Evolutionary conservation across 2,888 invertebrate genomes (phyloP), one percentile per base, ranked within the genome.

Genomic region (Metallyticus violacea): DNA sequence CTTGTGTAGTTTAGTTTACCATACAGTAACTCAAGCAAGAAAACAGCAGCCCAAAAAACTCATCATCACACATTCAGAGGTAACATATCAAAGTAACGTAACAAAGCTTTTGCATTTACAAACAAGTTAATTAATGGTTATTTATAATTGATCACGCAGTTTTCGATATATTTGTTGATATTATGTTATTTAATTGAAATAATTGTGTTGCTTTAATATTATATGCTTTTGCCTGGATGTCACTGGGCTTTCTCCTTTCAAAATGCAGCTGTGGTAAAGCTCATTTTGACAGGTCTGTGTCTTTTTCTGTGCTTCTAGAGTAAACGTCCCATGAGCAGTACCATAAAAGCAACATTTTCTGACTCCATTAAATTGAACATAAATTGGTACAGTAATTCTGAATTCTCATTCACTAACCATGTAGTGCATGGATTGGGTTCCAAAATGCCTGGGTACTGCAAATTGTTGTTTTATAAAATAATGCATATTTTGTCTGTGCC

Each of bases 321-420:
- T 87, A 85, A n/a, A 87, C 88, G 88, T 89, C 90, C 90, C 91
- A 92, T 92, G 92, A 91, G 91, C 91, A 91, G 90, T 90, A 91
- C 91, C 90, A 90, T 92, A 90, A 92, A 92, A 91, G 92, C 92
- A 90, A 91, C 92, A 90, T 92, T 92, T 91, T 91, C 92, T 90
- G 92, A 92, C 90, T 91, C 92, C 91, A 91, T 92, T 90, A 92
- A 92, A 90, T 91, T 92, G 91, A 92, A 90, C 89, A 91, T 92
- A 90, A 90, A 91, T 92, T 92, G 92, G 92, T 92, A 92, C 89
- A 90, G 89, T 90, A 90, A 89, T 85, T 79, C 83, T 77, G 86
- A 84, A 86, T 86, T 88, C 78, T 87, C 81, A 87, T 87, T 81
- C 62, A 79, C 28, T 86, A 85, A 81, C 84, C 81, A 84, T 80